Conservation (phyloP, 2,797 vertebrate species). For the Chanos chanos region DNA sequence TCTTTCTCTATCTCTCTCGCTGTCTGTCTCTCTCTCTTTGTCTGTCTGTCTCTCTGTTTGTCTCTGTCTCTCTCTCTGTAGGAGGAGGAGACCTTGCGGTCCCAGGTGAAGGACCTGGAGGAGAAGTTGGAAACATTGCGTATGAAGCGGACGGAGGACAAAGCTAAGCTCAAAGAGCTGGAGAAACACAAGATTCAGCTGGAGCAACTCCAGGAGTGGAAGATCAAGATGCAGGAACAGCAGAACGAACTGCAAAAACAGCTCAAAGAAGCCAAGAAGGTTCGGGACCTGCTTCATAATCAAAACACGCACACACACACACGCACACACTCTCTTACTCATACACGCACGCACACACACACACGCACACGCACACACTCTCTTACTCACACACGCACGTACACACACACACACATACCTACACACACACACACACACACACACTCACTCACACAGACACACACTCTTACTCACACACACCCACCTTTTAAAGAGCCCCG, state of each 20-base stretch:
- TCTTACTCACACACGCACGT: too few species aligned
- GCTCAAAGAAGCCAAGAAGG: constrained; percentile 94
- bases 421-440: too few species aligned
- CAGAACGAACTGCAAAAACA: constrained; percentile 91
- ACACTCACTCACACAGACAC: too few species aligned
- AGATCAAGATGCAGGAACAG: constrained; percentile 96
- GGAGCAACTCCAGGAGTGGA: constrained; percentile 98
- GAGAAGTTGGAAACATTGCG: constrained; percentile 94
- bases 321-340: not conserved
- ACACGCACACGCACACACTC: too few species aligned
- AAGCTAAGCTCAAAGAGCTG: constrained; percentile 93
- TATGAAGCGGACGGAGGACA: constrained; percentile 91
- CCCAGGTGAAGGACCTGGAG: constrained; percentile 90
- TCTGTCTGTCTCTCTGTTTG: not conserved
- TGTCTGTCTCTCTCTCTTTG: too few species aligned
- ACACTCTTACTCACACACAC: too few species aligned
- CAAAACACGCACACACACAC: too few species aligned
- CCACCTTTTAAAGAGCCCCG: too few species aligned
- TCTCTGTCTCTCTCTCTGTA: constrained; percentile 39
- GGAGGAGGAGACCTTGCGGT: constrained; percentile 90
- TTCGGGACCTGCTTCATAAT: too few species aligned
- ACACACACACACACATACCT: too few species aligned
- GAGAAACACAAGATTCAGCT: constrained; percentile 97
- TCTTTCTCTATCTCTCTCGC: not conserved
- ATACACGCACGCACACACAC: too few species aligned